Base-by-base conservation (phyloP, 1,140 invertebrate genomes). In the Ostrea edulis region DNA sequence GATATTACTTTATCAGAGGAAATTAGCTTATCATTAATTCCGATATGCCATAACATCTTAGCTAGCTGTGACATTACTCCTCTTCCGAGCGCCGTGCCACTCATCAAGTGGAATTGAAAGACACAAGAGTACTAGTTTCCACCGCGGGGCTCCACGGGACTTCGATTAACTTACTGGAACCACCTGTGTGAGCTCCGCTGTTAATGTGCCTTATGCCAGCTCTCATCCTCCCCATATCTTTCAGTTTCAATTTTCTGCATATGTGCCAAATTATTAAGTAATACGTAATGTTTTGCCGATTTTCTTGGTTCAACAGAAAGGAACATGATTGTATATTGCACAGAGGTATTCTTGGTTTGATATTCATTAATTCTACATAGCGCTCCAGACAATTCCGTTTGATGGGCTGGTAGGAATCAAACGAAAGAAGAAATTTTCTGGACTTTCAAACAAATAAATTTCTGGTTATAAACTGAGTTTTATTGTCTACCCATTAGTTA, bases 11-110 rank as follows among this genome's bases (percentile, higher is more conserved):
- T 71, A 71, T 71, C 68, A 71, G 11, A 71, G 14, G 68, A 29
- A 71, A 71, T 71, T 71, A 71, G 68, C 68, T 71, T 71, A 71
- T 71, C 68, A 71, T 71, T 71, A 29, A 71, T 71, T 71, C 68
- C 11, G 68, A 71, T 71, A 71, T 71, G 68, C 68, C 68, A 71
- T 71, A 11, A 71, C 9, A 44, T 71, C 29, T 25, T 14, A 29
- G 68, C 68, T 62, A 62, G 20, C 55, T 62, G n/a, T 62, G 55
- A 20, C 55, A 20, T 20, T 62, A n/a, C n/a, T 62, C 55, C 20
- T n/a, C 55, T 25, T 29, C 29, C 12, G 0, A 9, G 3, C 22
- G 3, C 2, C 25, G 22, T 35, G 22, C 68, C 68, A 29, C 68
- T 25, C 68, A 71, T 71, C 68, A 71, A 71, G 29, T 35, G 68